These are phyloP conservation scores for Mormyrus lacerda DNA, from an alignment of 2,113 vertebrate species.

Conservation along the genomic window DNA sequence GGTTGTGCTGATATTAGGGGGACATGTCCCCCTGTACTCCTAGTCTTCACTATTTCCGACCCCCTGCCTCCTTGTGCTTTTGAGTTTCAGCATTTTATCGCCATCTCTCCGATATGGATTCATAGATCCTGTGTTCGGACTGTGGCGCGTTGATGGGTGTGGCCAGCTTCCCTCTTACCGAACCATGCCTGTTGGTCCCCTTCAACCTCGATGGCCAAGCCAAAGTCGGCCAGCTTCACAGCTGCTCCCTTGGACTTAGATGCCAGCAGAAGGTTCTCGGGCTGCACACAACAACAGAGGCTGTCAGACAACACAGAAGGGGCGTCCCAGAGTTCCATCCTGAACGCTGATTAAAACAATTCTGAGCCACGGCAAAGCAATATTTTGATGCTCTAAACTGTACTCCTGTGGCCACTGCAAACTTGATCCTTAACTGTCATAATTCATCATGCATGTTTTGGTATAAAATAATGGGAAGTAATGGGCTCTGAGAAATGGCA, in stretches of 20 bases:
- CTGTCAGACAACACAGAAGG: background rate
- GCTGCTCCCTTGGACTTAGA: conserved; percentile 77
- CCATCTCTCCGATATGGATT: background rate
- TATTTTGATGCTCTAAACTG: background rate
- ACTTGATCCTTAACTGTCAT: background rate
- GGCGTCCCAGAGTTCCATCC: background rate
- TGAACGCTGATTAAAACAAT: background rate
- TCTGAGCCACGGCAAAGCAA: background rate
- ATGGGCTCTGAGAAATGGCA: background rate
- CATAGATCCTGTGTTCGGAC: background rate
- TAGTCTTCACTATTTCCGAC: background rate
- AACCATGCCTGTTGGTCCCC: conserved; percentile 81
- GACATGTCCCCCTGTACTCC: background rate
- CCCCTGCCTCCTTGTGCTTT: background rate
- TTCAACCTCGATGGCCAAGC: conserved; percentile 78
- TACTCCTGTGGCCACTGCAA: background rate
- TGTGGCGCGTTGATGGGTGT: background rate
- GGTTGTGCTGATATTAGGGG: background rate
- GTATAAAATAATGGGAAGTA: background rate
- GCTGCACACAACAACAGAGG: conserved; percentile 48
- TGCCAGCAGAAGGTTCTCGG: conserved; percentile 73
- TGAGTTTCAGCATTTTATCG: background rate
- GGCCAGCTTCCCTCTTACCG: conserved; percentile 54
- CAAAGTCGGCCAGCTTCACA: conserved; percentile 76
- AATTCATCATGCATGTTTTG: background rate